Percentiles rank a stretch among this genome's conserved stretches.
Conservation (phyloP, 2,888 invertebrate genomes). For the Panzeria rudis region DNA sequence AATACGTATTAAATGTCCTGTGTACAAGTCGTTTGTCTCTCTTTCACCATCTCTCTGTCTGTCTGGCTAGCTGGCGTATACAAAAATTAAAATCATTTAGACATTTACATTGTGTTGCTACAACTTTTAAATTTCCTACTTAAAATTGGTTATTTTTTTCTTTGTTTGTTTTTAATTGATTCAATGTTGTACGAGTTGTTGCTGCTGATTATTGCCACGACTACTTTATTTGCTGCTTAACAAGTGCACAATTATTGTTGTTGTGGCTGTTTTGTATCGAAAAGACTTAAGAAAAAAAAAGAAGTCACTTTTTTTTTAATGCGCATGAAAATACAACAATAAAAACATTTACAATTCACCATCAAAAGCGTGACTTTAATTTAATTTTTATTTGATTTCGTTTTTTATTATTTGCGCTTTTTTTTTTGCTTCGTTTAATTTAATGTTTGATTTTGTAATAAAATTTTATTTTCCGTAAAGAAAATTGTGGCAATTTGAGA, state of each 20-base stretch:
- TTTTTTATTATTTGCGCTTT: slow-evolving; percentile 25
- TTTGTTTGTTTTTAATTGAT: slow-evolving; percentile 42
- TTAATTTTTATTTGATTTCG: slow-evolving; percentile 66
- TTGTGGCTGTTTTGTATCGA: slow-evolving; percentile 21
- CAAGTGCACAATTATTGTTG: slow-evolving; percentile 64
- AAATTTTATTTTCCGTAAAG: slow-evolving; percentile 49
- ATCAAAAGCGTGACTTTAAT: slow-evolving; percentile 71
- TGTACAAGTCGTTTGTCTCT: slow-evolving; percentile 33
- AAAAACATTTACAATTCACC: slow-evolving; percentile 41
- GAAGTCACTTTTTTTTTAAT: slow-evolving; percentile 37
- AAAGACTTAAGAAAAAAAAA: slow-evolving; percentile 30
- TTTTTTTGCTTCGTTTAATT: too few relatives aligned
- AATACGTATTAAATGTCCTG: slow-evolving; percentile 61
- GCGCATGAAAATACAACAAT: slow-evolving; percentile 3
- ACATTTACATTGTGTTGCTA: slow-evolving; percentile 72
- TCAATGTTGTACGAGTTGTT: slow-evolving; percentile 48
- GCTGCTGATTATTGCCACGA: slow-evolving; percentile 53
- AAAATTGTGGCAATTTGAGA: slow-evolving; percentile 9
- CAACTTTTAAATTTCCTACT: slow-evolving; percentile 71
- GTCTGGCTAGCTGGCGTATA: slow-evolving; percentile 16
- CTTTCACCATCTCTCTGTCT: slow-evolving; percentile 8
- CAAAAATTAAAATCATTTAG: slow-evolving; percentile 69
- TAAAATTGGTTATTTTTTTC: slow-evolving; percentile 47
- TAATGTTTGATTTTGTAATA: slow-evolving; percentile 49
- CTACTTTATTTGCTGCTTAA: slow-evolving; percentile 57